These are phyloP conservation scores for Kuschelorhynchus macadamiae DNA, from an alignment of 2,888 invertebrate genomes.

Conservation along the genomic window DNA sequence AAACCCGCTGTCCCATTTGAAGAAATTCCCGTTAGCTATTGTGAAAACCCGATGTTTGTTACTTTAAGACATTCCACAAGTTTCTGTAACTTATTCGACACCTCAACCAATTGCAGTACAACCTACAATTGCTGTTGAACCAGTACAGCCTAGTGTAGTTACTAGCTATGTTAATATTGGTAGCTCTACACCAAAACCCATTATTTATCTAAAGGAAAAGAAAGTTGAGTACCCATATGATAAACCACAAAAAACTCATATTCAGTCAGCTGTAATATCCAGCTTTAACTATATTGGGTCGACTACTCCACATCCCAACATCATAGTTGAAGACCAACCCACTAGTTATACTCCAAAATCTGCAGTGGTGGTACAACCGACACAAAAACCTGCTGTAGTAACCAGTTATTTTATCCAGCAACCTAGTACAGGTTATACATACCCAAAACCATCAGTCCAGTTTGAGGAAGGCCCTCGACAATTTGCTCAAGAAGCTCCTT, in stretches of 20 bases:
- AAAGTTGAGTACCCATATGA: slow-evolving; percentile 45
- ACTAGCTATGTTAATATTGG: slow-evolving; percentile 29
- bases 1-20: slow-evolving; percentile 63
- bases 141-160: neutral
- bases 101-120: neutral
- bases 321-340: slow-evolving; percentile 21
- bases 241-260: slow-evolving; percentile 48
- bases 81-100: too few relatives aligned
- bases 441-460: slow-evolving; percentile 57
- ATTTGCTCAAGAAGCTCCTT: slow-evolving; percentile 61
- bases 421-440: slow-evolving; percentile 54
- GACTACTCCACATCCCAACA: slow-evolving; percentile 22
- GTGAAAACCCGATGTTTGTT: too few relatives aligned
- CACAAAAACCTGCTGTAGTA: slow-evolving; percentile 46
- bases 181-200: slow-evolving; percentile 3
- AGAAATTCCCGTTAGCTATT: too few relatives aligned
- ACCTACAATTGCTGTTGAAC: slow-evolving; percentile 14
- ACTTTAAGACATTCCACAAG: too few relatives aligned
- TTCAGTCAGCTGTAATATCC: slow-evolving; percentile 10
- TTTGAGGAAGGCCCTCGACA: slow-evolving; percentile 65
- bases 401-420: slow-evolving; percentile 40
- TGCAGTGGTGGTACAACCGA: slow-evolving; percentile 19
- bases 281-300: slow-evolving; percentile 7
- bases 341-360: slow-evolving; percentile 7
- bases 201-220: slow-evolving; percentile 9